Percentiles rank a stretch among this genome's conserved stretches.
Evolutionary conservation across 2,113 vertebrate genomes (phyloP).

Genomic region (Halcyon senegalensis): DNA sequence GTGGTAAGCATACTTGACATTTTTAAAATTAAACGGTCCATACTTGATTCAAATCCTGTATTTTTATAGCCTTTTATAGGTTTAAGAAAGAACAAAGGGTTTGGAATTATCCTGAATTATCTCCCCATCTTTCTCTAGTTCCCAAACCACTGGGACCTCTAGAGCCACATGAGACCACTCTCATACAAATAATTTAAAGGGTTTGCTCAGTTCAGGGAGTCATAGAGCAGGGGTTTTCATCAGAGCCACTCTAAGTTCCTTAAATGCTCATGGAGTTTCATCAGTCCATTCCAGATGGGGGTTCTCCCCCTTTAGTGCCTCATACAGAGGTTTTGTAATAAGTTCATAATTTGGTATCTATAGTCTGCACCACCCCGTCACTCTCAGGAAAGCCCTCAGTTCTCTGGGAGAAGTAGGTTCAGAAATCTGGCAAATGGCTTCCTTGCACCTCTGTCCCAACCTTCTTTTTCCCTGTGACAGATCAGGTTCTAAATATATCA

Average conservation of each 20-base stretch:
- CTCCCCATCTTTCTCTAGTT: neutral
- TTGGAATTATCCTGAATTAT: neutral
- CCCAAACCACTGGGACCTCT: neutral
- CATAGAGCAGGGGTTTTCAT: neutral
- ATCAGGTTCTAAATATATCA: neutral
- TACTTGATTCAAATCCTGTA: neutral
- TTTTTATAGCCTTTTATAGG: neutral
- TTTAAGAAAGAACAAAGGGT: neutral
- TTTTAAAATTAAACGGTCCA: neutral
- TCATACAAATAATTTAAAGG: neutral
- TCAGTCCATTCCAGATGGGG: neutral
- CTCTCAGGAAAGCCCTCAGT: neutral
- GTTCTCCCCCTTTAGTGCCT: neutral
- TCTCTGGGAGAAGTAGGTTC: neutral
- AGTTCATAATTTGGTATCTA: neutral
- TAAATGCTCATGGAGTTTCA: neutral
- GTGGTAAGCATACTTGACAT: slow-evolving; percentile 47
- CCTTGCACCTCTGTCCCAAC: neutral
- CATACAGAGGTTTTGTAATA: neutral
- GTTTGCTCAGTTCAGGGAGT: neutral
- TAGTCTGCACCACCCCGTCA: neutral
- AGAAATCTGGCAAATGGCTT: neutral
- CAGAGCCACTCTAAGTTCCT: neutral
- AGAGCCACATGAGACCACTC: neutral
- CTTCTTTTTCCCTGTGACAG: neutral